A percentile compares a stretch with the other conserved stretches of the same genome.
These are phyloP conservation scores for Mormyrus iriodes DNA, from an alignment of 2,113 vertebrate species.

Conservation along the genomic window DNA sequence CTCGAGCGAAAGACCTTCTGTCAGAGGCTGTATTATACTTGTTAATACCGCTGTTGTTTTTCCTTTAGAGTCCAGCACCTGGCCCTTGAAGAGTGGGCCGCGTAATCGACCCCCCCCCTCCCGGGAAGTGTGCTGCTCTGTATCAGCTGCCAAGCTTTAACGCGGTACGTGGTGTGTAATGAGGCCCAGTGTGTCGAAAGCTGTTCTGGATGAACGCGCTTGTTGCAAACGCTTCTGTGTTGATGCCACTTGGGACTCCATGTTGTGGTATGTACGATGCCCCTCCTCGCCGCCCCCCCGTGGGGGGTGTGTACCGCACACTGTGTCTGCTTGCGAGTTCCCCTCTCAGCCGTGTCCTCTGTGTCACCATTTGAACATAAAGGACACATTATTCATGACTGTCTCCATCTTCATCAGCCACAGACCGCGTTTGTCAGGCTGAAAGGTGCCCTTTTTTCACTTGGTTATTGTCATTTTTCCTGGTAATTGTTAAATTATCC, in stretches of 20 bases:
- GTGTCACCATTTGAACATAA: conserved; percentile 11
- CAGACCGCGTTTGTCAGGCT: background rate
- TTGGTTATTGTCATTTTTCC: background rate
- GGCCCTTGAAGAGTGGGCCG: background rate
- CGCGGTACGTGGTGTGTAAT: background rate
- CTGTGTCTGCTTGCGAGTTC: background rate
- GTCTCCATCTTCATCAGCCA: background rate
- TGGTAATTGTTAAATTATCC: background rate
- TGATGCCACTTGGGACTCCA: background rate
- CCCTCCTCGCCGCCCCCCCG: background rate
- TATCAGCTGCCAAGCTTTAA: background rate
- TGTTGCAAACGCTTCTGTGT: background rate
- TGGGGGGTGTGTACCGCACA: background rate
- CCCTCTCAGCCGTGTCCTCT: background rate
- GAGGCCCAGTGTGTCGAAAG: background rate
- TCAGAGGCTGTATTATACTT: background rate
- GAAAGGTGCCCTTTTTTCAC: background rate
- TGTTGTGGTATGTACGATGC: background rate
- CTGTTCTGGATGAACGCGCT: background rate
- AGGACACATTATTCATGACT: conserved; percentile 14
- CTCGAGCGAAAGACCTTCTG: background rate
- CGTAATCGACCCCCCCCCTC: background rate
- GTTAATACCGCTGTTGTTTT: background rate
- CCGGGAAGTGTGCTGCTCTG: background rate
- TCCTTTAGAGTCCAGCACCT: background rate